Conservation (phyloP, 1,140 invertebrate genomes). For the Steinernema khuongi region DNA sequence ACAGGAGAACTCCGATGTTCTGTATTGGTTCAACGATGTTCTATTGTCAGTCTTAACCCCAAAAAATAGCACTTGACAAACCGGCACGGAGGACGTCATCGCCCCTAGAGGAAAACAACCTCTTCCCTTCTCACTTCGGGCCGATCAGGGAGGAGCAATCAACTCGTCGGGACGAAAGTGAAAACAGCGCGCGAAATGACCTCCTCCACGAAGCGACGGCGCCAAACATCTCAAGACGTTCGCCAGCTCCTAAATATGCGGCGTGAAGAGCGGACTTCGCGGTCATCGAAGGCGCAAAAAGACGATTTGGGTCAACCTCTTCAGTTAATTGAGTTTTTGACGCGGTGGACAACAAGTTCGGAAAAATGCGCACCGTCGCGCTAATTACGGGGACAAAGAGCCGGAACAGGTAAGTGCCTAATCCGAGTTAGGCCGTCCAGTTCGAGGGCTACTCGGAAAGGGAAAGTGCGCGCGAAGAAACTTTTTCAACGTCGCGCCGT, state of each 20-base stretch:
- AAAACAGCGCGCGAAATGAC: neutral
- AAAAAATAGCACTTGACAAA: neutral
- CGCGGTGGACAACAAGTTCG: neutral
- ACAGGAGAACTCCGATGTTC: too few relatives aligned
- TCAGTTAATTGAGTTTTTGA: slow-evolving; percentile 11
- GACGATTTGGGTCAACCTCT: slow-evolving; percentile 13
- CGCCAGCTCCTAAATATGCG: neutral
- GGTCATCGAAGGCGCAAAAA: neutral
- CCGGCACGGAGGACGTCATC: neutral
- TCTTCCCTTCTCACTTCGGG: neutral
- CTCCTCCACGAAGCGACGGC: neutral
- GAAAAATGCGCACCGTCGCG: neutral
- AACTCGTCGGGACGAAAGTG: neutral
- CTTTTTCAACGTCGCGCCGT: neutral
- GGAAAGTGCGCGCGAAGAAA: neutral
- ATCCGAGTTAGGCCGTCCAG: neutral
- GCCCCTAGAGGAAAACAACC: neutral
- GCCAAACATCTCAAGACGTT: neutral
- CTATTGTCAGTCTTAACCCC: neutral
- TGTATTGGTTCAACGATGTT: too few relatives aligned
- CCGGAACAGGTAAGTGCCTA: neutral
- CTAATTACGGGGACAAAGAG: neutral
- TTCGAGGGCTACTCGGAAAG: neutral
- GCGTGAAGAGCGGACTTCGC: neutral
- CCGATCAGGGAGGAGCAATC: neutral